Percentiles rank a stretch among this genome's conserved stretches.
phyloP scores from a whole-genome alignment of 2,113 vertebrate species.

The Chitala chitala region DNA sequence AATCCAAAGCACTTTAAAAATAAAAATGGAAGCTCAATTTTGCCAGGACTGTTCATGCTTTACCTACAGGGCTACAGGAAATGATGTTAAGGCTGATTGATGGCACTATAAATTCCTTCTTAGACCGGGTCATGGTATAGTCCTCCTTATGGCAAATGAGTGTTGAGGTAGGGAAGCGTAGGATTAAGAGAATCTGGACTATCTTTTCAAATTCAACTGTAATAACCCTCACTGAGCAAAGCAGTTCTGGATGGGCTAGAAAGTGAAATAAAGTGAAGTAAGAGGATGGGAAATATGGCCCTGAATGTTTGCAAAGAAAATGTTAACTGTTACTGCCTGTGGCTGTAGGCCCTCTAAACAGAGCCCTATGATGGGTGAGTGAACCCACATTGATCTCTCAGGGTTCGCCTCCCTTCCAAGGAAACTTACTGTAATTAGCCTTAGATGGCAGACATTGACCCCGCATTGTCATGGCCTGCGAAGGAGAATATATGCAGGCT shows the following conservation, averaged over 20 bases:
- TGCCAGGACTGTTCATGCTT: neutral
- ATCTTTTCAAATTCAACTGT: neutral
- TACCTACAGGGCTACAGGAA: neutral
- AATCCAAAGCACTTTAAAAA: neutral
- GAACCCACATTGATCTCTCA: neutral
- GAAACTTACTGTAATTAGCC: constrained; percentile 34
- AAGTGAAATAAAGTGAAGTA: neutral
- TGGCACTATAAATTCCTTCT: neutral
- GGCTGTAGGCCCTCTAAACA: constrained; percentile 23
- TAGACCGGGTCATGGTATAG: neutral
- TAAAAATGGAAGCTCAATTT: neutral
- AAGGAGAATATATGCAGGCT: neutral
- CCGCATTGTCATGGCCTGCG: constrained; percentile 12
- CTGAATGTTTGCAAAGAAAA: neutral
- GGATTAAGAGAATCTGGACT: neutral
- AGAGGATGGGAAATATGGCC: neutral
- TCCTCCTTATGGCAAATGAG: too few relatives aligned
- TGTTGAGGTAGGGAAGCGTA: neutral
- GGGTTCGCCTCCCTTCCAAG: constrained; percentile 26
- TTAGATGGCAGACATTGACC: constrained; percentile 30
- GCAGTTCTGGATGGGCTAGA: neutral
- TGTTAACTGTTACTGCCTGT: constrained; percentile 41
- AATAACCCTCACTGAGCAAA: neutral
- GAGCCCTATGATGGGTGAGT: constrained; percentile 40
- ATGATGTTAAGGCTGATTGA: neutral